phyloP scores from a whole-genome alignment of 2,888 invertebrate genomes.

The Myopa tessellatipennis region DNA sequence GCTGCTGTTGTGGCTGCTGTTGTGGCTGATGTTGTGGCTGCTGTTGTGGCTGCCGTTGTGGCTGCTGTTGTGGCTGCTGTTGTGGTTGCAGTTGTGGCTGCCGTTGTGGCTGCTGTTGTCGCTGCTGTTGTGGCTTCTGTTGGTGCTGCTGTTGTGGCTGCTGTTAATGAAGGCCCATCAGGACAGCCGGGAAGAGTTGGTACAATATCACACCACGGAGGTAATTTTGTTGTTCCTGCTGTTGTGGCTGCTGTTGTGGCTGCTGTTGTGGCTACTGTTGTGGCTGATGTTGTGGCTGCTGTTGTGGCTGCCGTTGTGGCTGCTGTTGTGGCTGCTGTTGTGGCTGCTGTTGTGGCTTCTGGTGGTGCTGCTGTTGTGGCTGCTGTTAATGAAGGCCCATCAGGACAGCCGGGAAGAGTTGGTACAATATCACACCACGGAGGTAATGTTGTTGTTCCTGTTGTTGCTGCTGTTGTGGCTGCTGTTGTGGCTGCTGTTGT shows the following conservation, averaged over 20 bases:
- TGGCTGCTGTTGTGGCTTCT: no score
- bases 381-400: no score
- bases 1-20: background rate
- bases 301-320: no score
- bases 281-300: background rate
- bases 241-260: background rate
- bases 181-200: background rate
- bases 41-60: no score
- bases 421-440: no score
- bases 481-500: no score
- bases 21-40: background rate
- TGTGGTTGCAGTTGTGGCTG: background rate
- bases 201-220: no score
- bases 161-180: background rate
- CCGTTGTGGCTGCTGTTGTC: conserved; percentile 18
- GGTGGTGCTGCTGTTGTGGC: no score
- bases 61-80: background rate
- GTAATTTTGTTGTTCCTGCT: background rate
- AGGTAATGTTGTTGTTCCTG: no score
- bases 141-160: background rate
- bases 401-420: no score
- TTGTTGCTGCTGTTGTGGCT: no score
- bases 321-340: no score
- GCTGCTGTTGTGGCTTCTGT: background rate
- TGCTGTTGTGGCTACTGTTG: conserved; percentile 24